Percentiles rank a stretch among this genome's conserved stretches.
Evolutionary conservation across 2,888 invertebrate genomes (phyloP).

Genomic region (Tipula unca): DNA sequence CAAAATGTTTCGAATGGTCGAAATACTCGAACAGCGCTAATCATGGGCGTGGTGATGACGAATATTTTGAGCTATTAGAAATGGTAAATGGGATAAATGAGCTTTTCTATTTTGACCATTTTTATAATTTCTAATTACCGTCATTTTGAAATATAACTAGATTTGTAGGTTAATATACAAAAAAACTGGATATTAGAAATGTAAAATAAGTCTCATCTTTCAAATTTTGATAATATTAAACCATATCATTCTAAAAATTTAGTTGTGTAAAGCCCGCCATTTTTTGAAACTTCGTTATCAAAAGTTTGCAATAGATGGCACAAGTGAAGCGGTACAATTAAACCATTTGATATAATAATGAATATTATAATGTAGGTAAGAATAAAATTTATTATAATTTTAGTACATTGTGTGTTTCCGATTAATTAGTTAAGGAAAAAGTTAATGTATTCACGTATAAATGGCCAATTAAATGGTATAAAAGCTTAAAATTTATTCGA

Average conservation of each 20-base stretch:
- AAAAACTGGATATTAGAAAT: not conserved
- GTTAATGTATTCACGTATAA: too few species aligned
- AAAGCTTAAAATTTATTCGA: too few species aligned
- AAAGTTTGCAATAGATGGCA: not conserved
- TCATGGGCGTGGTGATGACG: slow-evolving; percentile 19
- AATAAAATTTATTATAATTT: too few species aligned
- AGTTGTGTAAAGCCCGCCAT: not conserved
- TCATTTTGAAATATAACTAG: too few species aligned
- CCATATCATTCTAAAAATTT: not conserved
- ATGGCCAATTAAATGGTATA: too few species aligned
- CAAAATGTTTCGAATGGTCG: not conserved
- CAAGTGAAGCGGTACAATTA: too few species aligned
- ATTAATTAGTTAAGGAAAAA: too few species aligned
- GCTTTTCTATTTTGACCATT: not conserved
- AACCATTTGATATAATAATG: too few species aligned
- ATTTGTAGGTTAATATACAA: not conserved
- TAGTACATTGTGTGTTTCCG: too few species aligned
- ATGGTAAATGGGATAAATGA: not conserved
- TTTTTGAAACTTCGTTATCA: not conserved
- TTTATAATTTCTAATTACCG: not conserved
- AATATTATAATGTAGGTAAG: too few species aligned
- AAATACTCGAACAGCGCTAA: not conserved
- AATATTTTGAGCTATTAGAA: not conserved
- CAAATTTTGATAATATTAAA: not conserved
- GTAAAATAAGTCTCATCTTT: not conserved